Percentiles rank a stretch among this genome's conserved stretches.
Evolutionary conservation across 1,140 invertebrate species (phyloP).

Genomic region (Apis dorsata): DNA sequence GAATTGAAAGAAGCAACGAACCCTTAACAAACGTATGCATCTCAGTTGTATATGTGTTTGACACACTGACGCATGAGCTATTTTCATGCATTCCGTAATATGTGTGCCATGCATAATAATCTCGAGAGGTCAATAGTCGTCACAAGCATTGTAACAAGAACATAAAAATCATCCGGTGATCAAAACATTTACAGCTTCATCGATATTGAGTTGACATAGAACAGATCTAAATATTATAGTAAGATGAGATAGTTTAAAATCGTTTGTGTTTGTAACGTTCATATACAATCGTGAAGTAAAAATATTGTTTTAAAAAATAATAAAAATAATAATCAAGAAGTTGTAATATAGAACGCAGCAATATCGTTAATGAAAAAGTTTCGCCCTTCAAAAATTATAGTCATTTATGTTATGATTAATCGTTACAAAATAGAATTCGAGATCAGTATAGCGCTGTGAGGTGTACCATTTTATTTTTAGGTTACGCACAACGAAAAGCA

Average conservation of each 20-base stretch:
- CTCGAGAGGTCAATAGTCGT: conserved; percentile 64
- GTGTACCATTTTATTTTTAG: conserved; percentile 52
- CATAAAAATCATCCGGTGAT: background rate
- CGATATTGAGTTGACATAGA: background rate
- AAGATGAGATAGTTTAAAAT: background rate
- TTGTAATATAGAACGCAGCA: background rate
- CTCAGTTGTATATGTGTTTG: background rate
- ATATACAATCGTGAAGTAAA: background rate
- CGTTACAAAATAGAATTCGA: conserved; percentile 42
- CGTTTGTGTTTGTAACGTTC: background rate
- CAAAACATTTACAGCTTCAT: background rate
- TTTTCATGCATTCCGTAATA: conserved; percentile 67
- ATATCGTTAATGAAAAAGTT: conserved; percentile 4
- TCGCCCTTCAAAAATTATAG: conserved; percentile 17
- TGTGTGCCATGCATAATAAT: conserved; percentile 52
- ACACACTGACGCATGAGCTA: conserved; percentile 64
- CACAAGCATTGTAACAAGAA: conserved; percentile 14
- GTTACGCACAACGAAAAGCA: conserved; percentile 43
- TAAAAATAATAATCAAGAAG: background rate
- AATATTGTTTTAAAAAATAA: too few species aligned
- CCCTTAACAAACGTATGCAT: conserved; percentile 11
- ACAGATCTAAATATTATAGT: background rate
- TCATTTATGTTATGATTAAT: conserved; percentile 37
- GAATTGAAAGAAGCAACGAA: conserved; percentile 53
- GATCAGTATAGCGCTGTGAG: background rate